phyloP scores from a whole-genome alignment of 1,140 invertebrate genomes.

The Artemia franciscana region DNA sequence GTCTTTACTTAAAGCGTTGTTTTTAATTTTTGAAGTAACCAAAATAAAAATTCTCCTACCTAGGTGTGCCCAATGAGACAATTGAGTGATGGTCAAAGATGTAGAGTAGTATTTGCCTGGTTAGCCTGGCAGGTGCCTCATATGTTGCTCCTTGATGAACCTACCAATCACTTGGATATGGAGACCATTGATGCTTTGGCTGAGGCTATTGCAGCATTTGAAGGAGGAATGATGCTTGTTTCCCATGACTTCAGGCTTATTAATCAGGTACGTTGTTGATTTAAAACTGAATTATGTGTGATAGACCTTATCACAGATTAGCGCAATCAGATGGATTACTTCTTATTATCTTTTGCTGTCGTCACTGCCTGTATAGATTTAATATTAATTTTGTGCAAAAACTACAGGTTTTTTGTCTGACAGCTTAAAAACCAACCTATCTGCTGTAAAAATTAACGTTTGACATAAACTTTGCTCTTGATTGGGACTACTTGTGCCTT shows the following conservation, averaged over 20 bases:
- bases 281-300: too few species aligned
- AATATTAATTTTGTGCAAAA: too few species aligned
- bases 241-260: conserved; percentile 96
- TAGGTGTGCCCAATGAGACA: conserved; percentile 90
- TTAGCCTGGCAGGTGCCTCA: conserved; percentile 81
- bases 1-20: background rate
- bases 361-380: too few species aligned
- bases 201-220: conserved; percentile 91
- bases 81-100: conserved; percentile 90
- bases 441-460: too few species aligned
- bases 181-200: conserved; percentile 96
- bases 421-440: too few species aligned
- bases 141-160: conserved; percentile 82
- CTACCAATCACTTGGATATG: conserved; percentile 98
- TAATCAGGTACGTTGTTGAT: too few species aligned
- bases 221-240: conserved; percentile 90
- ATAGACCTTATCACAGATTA: too few species aligned
- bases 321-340: too few species aligned
- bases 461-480: too few species aligned
- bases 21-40: background rate
- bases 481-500: too few species aligned
- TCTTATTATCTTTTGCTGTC: too few species aligned
- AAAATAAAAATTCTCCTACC: conserved; percentile 5
- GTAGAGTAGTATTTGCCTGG: conserved; percentile 93
- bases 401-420: too few species aligned